phyloP scores from a whole-genome alignment of 1,140 invertebrate species.

The Carcinoscorpius rotundicauda region DNA sequence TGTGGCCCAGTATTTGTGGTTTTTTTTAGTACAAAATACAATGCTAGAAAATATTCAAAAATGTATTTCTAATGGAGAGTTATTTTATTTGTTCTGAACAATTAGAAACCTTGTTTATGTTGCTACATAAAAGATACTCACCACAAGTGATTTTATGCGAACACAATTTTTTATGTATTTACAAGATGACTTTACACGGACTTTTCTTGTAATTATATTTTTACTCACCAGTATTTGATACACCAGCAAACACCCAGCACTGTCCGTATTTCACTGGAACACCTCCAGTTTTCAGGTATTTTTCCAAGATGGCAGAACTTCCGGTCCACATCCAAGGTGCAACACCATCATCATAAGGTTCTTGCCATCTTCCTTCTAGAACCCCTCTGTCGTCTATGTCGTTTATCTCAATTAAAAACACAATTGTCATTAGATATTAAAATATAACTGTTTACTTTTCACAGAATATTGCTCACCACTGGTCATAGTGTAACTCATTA shows the following conservation, averaged over 20 bases:
- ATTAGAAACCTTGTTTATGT: background rate
- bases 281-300: constrained; percentile 61
- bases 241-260: constrained; percentile 89
- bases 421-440: background rate
- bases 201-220: background rate
- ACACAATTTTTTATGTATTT: too few relatives aligned
- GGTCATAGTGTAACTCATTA: too few relatives aligned
- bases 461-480: background rate
- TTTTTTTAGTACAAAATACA: too few relatives aligned
- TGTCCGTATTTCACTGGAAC: constrained; percentile 85
- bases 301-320: constrained; percentile 68
- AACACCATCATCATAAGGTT: constrained; percentile 66
- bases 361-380: constrained; percentile 75
- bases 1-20: too few relatives aligned
- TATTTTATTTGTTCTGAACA: too few relatives aligned
- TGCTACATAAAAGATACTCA: too few relatives aligned
- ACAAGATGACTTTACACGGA: too few relatives aligned
- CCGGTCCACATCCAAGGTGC: constrained; percentile 77
- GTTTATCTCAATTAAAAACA: constrained; percentile 47
- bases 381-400: constrained; percentile 74
- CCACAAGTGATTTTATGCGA: too few relatives aligned
- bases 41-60: too few relatives aligned
- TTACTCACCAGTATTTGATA: constrained; percentile 59
- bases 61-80: too few relatives aligned
- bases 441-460: too few relatives aligned